Evolutionary conservation across 2,797 vertebrate genomes (phyloP).

Genomic region (Hirundo rustica): DNA sequence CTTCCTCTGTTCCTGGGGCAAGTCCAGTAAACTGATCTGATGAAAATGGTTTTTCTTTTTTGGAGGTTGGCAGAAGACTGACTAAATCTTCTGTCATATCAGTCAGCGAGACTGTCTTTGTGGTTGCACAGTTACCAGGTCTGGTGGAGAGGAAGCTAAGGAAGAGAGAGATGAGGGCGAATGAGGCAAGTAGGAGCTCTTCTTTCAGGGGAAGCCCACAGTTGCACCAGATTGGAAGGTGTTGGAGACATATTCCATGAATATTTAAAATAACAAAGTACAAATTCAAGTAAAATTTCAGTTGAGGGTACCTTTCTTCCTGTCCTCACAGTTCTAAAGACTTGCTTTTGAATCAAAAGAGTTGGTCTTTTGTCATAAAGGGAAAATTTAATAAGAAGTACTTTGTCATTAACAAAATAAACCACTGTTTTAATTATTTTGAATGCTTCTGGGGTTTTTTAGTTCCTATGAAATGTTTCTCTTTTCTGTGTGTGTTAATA

Average conservation of each 20-base stretch:
- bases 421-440: neutral
- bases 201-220: neutral
- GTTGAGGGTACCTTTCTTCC: neutral
- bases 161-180: neutral
- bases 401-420: neutral
- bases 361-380: neutral
- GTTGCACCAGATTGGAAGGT: neutral
- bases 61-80: neutral
- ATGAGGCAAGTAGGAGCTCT: neutral
- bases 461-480: neutral
- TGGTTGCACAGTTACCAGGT: neutral
- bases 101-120: neutral
- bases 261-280: neutral
- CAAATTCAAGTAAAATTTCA: neutral
- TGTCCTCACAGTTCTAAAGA: neutral
- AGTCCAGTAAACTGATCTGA: neutral
- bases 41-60: neutral
- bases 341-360: neutral
- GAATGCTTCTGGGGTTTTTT: neutral
- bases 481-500: neutral
- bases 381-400: neutral
- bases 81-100: neutral
- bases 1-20: neutral
- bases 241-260: neutral
- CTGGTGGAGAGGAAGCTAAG: neutral